These are phyloP conservation scores for Falcunculus frontatus DNA, from an alignment of 2,113 vertebrate species.

Conservation along the genomic window DNA sequence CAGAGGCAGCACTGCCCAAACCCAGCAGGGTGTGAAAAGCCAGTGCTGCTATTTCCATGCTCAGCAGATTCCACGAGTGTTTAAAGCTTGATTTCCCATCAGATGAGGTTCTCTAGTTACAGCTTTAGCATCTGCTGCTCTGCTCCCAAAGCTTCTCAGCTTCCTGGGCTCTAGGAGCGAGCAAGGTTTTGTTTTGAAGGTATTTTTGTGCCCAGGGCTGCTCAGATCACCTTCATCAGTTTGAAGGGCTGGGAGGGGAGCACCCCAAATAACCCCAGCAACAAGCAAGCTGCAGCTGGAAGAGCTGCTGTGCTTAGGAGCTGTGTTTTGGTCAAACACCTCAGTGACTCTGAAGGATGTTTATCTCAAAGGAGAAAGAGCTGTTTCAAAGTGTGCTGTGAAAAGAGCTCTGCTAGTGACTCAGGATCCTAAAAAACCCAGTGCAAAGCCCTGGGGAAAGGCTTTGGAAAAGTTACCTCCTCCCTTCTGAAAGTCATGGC, in stretches of 20 bases:
- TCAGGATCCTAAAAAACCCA: neutral
- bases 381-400: neutral
- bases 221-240: neutral
- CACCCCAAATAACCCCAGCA: neutral
- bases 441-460: neutral
- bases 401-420: neutral
- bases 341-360: neutral
- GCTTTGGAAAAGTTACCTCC: constrained; percentile 75
- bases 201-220: neutral
- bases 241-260: neutral
- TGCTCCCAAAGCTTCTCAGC: neutral
- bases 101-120: neutral
- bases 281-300: neutral
- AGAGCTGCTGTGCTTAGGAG: neutral
- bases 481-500: constrained; percentile 81
- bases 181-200: neutral
- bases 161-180: neutral
- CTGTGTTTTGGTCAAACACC: neutral
- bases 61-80: neutral
- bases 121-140: neutral
- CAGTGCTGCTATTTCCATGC: neutral
- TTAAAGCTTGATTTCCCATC: neutral
- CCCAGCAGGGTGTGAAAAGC: neutral
- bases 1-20: neutral
- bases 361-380: neutral